Evolutionary conservation across 2,113 vertebrate species (phyloP), one percentile per base, ranked within the genome.

Genomic region (Nerophis ophidion): DNA sequence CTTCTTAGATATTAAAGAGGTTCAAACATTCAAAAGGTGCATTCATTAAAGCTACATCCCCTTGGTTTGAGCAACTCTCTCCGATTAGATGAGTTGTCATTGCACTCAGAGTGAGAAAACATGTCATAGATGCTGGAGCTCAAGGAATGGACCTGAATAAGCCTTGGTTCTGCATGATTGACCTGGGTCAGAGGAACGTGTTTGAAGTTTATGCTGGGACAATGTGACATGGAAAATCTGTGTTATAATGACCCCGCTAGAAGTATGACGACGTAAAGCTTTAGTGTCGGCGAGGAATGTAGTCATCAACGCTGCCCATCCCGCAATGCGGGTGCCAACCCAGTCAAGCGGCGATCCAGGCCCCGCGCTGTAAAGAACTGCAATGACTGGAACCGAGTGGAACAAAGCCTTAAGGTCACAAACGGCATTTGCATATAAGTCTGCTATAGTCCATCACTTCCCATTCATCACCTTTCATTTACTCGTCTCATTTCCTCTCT

Each of bases 161-260:
- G 68, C 44, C 63, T 77, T 11, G 60, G 69, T 79, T 85, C 79
- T 84, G 80, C 83, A 81, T 81, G 77, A 83, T 70, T 66, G 68
- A 75, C 57, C 70, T 68, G 35, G 74, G 54, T 73, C 63, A 68
- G 61, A 76, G 81, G 74, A 81, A 82, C 74, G 65, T 78, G 74
- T 82, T 84, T 83, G 84, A 81, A 82, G 72, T 84, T 66, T 56
- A 57, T 36, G 75, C 63, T 61, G 45, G 54, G 48, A 46, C 42
- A 56, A 55, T 68, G 50, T 72, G 61, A 72, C n/a, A 8, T 63
- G 36, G 42, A 67, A 57, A 58, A 60, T 63, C 64, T 56, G 47
- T 64, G 67, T 72, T 62, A 60, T 68, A 70, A 74, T 74, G 71
- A 67, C 47, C 63, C 50, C 57, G 1, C 48, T 56, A 26, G 47